Base-by-base conservation (phyloP, 2,113 vertebrate genomes). In the Nipponia nippon region DNA sequence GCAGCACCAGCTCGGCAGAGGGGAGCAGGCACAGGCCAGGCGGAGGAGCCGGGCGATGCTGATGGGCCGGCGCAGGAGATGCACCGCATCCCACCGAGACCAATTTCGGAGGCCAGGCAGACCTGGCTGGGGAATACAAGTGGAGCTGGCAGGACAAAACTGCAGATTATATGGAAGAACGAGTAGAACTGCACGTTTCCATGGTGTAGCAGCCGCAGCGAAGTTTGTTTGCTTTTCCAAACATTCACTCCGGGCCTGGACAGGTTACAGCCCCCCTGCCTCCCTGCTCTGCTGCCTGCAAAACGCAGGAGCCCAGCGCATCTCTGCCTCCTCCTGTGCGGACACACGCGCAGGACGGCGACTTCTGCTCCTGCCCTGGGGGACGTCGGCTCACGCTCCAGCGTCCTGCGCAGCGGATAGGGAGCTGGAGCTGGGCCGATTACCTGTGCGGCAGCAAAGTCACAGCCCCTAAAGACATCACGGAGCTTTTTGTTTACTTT, bases 291-390 rank as follows among this genome's bases (percentile, higher is more conserved):
- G 23, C 80, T 20, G 21, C 42, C 46, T 13, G 18, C 14, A 13
- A 21, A 21, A 21, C 0, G 6, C 55, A 40, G 46, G 50, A 62
- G 62, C 44, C 38, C 49, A 16, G 8, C 3, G 1, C 1, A 2
- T 7, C 67, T 20, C 53, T 21, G 80, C 22, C 19, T 4, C 13
- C 14, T 13, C 50, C 79, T 13, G 30, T 10, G 22, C 65, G 3
- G 50, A 26, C 3, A 23, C 56, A 16, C 58, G 5, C 30, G 6
- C 56, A 11, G 13, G 61, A 13, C 14, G 42, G 55, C 53, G 23
- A 16, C n/a, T 36, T 13, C 59, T 44, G 56, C 59, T 47, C 20
- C 40, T 6, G 66, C 71, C n/a, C 52, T 11, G 2, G 59, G 38
- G 30, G 49, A 7, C 2, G 17, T 14, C 88, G 63, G 40, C 80